These are phyloP conservation scores for Panthera uncia DNA, from an alignment of 2,113 vertebrate species.

Conservation along the genomic window DNA sequence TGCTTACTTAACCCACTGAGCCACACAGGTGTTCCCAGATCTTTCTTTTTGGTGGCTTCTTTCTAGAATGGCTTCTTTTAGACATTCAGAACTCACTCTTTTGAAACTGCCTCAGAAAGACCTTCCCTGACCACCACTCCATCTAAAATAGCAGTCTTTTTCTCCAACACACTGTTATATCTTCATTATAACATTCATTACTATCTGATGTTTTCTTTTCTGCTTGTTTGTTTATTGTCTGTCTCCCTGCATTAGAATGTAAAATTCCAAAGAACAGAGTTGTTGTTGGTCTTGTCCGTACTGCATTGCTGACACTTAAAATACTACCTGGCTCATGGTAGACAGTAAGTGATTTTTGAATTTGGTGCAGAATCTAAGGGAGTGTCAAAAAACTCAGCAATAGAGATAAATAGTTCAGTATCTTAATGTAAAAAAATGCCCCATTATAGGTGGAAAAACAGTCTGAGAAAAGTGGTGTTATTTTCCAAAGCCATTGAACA, in stretches of 20 bases:
- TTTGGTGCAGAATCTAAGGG: background rate
- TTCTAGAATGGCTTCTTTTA: background rate
- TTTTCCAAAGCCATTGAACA: background rate
- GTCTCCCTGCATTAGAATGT: background rate
- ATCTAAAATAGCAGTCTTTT: background rate
- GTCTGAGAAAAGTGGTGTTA: background rate
- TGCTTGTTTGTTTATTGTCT: background rate
- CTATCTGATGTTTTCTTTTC: background rate
- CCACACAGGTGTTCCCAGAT: background rate
- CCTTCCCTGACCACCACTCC: background rate
- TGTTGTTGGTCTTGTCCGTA: background rate
- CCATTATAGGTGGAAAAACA: background rate
- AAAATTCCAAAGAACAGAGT: background rate
- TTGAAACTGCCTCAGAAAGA: background rate
- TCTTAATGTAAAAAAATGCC: background rate
- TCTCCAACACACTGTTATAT: background rate
- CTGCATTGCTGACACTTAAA: background rate
- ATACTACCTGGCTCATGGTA: background rate
- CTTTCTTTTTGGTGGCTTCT: background rate
- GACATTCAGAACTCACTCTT: background rate
- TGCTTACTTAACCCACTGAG: no score
- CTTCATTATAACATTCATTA: background rate
- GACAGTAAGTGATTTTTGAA: background rate
- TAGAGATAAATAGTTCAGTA: background rate
- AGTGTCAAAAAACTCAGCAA: background rate